Conservation (phyloP, 2,888 invertebrate species). For the Sclerodermus sp. region DNA sequence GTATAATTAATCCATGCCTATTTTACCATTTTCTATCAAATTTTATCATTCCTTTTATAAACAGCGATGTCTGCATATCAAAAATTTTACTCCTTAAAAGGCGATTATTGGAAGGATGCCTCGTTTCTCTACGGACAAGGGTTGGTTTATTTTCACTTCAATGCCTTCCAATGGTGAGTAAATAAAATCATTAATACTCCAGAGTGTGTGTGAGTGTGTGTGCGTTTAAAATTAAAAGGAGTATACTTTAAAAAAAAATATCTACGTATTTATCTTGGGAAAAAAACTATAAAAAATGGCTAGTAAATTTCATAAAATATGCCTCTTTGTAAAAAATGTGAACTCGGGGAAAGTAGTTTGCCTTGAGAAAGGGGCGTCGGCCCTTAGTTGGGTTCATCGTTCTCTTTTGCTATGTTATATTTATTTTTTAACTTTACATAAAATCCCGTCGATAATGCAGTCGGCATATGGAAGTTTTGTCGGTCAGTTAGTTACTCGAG, state of each 20-base stretch:
- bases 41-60: conserved; percentile 58
- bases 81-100: conserved; percentile 79
- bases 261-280: too few relatives aligned
- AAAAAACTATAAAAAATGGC: too few relatives aligned
- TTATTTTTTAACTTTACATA: conserved; percentile 29
- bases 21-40: conserved; percentile 6
- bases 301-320: background rate
- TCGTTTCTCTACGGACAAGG: conserved; percentile 93
- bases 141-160: conserved; percentile 94
- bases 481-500: too few relatives aligned
- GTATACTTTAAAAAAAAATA: too few relatives aligned
- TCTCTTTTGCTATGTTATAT: conserved; percentile 10
- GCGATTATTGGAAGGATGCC: conserved; percentile 86
- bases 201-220: too few relatives aligned
- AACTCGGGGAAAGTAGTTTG: conserved; percentile 35
- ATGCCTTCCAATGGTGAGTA: conserved; percentile 93
- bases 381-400: conserved; percentile 41
- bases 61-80: conserved; percentile 97
- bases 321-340: background rate
- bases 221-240: too few relatives aligned
- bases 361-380: conserved; percentile 48
- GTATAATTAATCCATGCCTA: background rate
- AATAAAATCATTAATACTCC: background rate
- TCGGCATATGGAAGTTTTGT: background rate
- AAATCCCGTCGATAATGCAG: conserved; percentile 22